Evolutionary conservation across 2,888 invertebrate genomes (phyloP).

Genomic region (Sphaeridia pumilis): DNA sequence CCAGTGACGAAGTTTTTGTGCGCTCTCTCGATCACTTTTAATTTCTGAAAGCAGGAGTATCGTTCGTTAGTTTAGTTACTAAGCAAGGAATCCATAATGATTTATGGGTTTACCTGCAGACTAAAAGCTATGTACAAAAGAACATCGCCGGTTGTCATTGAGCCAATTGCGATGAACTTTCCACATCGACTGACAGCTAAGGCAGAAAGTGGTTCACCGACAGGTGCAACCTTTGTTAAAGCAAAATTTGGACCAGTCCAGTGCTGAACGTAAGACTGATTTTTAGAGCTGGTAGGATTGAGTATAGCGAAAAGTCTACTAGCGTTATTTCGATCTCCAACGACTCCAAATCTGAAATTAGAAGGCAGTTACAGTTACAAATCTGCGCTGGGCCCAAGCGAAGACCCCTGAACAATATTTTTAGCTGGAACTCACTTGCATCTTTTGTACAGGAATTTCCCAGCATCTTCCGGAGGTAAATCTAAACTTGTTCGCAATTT

Average conservation of each 20-base stretch:
- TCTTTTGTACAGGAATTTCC: slow-evolving; percentile 70
- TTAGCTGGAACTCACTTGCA: slow-evolving; percentile 51
- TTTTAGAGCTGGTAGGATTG: slow-evolving; percentile 38
- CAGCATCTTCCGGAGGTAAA: slow-evolving; percentile 62
- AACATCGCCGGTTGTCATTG: slow-evolving; percentile 85
- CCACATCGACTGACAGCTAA: slow-evolving; percentile 84
- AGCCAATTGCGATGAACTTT: slow-evolving; percentile 79
- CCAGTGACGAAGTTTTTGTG: slow-evolving; percentile 98
- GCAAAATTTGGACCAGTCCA: slow-evolving; percentile 45
- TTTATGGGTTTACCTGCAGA: slow-evolving; percentile 50
- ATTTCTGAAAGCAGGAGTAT: slow-evolving; percentile 53
- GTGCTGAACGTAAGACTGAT: slow-evolving; percentile 35
- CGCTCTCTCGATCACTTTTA: slow-evolving; percentile 67
- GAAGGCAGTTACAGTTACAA: slow-evolving; percentile 12
- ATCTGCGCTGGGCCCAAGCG: no score
- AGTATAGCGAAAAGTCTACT: slow-evolving; percentile 54
- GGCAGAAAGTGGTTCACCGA: slow-evolving; percentile 67
- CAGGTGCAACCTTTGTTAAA: slow-evolving; percentile 47
- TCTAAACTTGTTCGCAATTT: slow-evolving; percentile 53
- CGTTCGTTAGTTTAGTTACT: not conserved
- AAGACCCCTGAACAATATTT: no score
- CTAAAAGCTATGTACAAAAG: slow-evolving; percentile 84
- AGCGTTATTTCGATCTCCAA: slow-evolving; percentile 55
- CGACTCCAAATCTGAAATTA: slow-evolving; percentile 55
- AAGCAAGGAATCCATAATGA: not conserved